Base-by-base conservation (phyloP, 1,140 invertebrate genomes). In the Oncopodura yosiiana region DNA sequence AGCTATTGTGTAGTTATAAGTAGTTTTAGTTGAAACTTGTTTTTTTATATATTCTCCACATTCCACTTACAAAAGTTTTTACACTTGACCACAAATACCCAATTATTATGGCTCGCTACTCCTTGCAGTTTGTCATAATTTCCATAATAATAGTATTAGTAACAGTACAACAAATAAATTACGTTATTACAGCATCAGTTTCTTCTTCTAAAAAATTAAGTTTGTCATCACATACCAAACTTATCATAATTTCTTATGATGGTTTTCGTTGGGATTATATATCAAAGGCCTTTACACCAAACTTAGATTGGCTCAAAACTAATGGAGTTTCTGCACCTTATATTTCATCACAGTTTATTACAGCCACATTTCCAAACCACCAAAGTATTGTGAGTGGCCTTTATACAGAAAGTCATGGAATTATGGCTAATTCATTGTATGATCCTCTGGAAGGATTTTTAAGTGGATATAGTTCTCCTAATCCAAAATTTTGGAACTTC, bases 341-440 rank as follows among this genome's bases (percentile, higher is more conserved):
- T 60, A 81, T 87, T 76, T 72, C 69, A 36, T n/a, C 37, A 8
- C 45, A 58, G 32, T 87, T 83, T 69, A 71, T 78, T 0, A 84
- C 84, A 2, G 83, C 82, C 70, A 89, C 86, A 3, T 83, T 84
- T 67, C 82, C 84, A 1, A 87, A 87, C 71, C 86, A 88, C 71
- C 82, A 82, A 64, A 77, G 81, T 0, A 80, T 89, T 34, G 81
- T 78, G 0, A 89, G 86, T 21, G 86, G 86, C 3, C 37, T 52
- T 21, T 26, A 53, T 18, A 37, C 36, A 8, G 84, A 86, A 67
- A 73, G 68, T 38, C 85, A 88, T 70, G 86, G 85, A 9, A 81
- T 88, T 48, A 66, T 83, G 6, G 78, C 75, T 48, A 87, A 83
- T 68, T 66, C 66, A 29, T 76, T 80, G 66, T 85, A 76, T 63